A percentile compares a stretch with the other conserved stretches of the same genome.
Conservation (phyloP, 2,797 vertebrate species). For the Danio choprae region DNA sequence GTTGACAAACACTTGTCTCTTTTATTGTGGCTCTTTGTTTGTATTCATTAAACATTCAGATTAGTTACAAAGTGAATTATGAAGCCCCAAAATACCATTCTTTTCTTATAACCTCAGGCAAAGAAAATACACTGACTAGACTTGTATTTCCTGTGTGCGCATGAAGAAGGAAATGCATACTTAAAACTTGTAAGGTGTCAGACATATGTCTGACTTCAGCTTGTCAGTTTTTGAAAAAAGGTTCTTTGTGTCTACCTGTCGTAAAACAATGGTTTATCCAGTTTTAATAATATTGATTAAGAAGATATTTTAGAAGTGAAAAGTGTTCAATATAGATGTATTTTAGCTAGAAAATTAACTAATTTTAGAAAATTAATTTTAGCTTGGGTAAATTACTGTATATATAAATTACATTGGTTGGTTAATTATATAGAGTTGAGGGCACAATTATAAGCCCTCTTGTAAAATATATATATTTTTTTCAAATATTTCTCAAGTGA, state of each 20-base stretch:
- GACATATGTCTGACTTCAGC: neutral
- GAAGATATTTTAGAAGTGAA: too few species aligned
- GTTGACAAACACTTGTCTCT: too few species aligned
- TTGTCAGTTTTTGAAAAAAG: neutral
- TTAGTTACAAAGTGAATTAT: neutral
- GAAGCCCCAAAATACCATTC: neutral
- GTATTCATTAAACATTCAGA: neutral
- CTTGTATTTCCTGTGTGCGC: constrained; percentile 6
- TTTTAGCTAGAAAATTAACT: too few species aligned
- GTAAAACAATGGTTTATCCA: neutral
- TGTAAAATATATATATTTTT: too few species aligned
- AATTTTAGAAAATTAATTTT: too few species aligned
- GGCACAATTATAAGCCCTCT: too few species aligned
- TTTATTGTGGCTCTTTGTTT: neutral
- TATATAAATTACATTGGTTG: too few species aligned
- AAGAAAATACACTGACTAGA: neutral
- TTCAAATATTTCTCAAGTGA: too few species aligned
- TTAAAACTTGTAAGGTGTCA: neutral
- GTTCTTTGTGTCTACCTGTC: neutral
- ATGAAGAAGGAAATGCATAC: neutral
- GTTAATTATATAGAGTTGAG: too few species aligned
- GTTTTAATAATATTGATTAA: neutral
- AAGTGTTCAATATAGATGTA: too few species aligned
- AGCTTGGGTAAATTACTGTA: neutral
- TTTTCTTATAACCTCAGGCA: neutral